Conservation (phyloP, 2,888 invertebrate genomes). For the Volucella inanis region DNA sequence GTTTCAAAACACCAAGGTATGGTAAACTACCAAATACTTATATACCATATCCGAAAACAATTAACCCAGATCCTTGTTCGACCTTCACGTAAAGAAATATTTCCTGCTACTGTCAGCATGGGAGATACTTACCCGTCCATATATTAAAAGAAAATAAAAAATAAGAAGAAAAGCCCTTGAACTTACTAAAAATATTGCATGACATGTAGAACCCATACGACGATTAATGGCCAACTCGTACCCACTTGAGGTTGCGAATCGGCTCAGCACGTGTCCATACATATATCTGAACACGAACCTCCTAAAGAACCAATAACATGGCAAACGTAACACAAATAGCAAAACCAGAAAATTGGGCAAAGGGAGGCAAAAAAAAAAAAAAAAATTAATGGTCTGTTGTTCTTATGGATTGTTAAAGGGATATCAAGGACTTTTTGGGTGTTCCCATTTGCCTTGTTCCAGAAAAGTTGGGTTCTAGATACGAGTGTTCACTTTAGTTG, state of each 20-base stretch:
- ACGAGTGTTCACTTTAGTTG: too few relatives aligned
- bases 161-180: conserved; percentile 36
- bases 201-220: conserved; percentile 59
- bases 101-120: conserved; percentile 59
- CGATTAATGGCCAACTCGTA: conserved; percentile 61
- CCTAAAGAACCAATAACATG: conserved; percentile 15
- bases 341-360: conserved; percentile 46
- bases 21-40: too few relatives aligned
- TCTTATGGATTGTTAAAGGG: conserved; percentile 47
- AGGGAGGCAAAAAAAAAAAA: not conserved
- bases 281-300: not conserved
- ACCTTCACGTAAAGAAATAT: conserved; percentile 6
- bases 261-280: conserved; percentile 53
- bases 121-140: conserved; percentile 9
- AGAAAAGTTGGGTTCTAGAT: too few relatives aligned
- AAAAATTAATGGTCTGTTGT: conserved; percentile 63
- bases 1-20: too few relatives aligned
- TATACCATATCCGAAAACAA: too few relatives aligned
- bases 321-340: conserved; percentile 27
- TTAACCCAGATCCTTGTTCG: conserved; percentile 6
- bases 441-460: not conserved
- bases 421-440: conserved; percentile 27
- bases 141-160: too few relatives aligned
- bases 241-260: conserved; percentile 45
- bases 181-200: conserved; percentile 20